Base-by-base conservation (phyloP, 2,113 vertebrate genomes). In the Bos indicus region DNA sequence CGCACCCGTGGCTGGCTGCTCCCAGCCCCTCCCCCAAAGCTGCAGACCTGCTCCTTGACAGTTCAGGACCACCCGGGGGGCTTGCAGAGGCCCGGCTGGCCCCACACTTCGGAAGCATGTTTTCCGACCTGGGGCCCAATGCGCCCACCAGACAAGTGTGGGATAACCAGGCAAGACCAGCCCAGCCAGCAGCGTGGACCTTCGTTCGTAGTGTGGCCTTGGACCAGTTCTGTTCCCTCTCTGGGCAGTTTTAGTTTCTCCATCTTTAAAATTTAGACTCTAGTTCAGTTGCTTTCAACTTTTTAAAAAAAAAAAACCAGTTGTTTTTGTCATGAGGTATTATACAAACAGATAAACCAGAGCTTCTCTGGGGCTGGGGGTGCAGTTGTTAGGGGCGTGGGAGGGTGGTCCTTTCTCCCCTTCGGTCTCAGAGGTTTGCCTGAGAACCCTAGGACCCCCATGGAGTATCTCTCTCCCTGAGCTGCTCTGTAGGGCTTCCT, bases 311-410 rank as follows among this genome's bases (percentile, higher is more conserved):
- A 25, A 25, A 5, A 59, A 12, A 62, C 13, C 2, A 52, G 40
- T 52, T 54, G 16, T n/a, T 6, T 26, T 52, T 59, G 57, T 51
- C 9, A 0, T 9, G 54, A 83, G 11, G 4, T 43, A 8, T 9
- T 26, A 13, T 16, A 23, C 26, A 28, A 30, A 46, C 33, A 83
- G 23, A 43, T 12, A 25, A 67, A 28, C 48, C 43, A 26, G 78
- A 56, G 30, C 30, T 43, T 67, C 64, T 52, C 43, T n/a, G 64
- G n/a, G 64, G 64, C n/a, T 36, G 9, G 5, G 17, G 6, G n/a
- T 8, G 11, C 17, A 23, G 57, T 36, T 1, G 64, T 36, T 67
- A 14, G 2, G 16, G 2, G 2, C 1, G 2, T 11, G 51, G 6
- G 40, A 14, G 8, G 48, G 30, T 25, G 80, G 36, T 43, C 43